A percentile compares a stretch with the other conserved stretches of the same genome.
phyloP scores from a whole-genome alignment of 2,888 invertebrate genomes.

The Polyommatus icarus region DNA sequence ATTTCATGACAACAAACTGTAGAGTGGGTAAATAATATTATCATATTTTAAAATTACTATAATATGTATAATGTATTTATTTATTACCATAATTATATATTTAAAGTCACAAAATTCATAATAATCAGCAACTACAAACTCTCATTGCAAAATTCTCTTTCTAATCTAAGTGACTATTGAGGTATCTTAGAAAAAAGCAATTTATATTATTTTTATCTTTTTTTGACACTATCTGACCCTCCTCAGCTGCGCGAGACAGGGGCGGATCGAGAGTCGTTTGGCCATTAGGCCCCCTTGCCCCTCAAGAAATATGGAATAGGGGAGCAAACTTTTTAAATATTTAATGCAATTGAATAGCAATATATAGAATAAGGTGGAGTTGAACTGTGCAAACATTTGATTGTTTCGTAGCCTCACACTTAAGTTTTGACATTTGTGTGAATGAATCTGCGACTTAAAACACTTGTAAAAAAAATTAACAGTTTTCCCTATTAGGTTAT shows the following conservation, averaged over 20 bases:
- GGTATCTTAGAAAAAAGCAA: conserved; percentile 60
- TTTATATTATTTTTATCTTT: conserved; percentile 80
- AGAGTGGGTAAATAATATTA: too few relatives aligned
- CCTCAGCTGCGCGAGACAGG: conserved; percentile 67
- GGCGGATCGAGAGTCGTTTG: conserved; percentile 73
- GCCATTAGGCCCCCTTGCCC: conserved; percentile 61
- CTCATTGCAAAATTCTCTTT: too few relatives aligned
- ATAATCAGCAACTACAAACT: too few relatives aligned
- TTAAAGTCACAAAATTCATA: too few relatives aligned
- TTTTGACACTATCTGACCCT: conserved; percentile 78
- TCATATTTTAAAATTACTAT: too few relatives aligned
- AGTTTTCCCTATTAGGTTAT: too few relatives aligned
- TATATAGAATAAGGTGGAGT: conserved; percentile 17
- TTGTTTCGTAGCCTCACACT: conserved; percentile 26
- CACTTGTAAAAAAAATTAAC: not conserved
- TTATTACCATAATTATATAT: too few relatives aligned
- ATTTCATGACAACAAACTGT: too few relatives aligned
- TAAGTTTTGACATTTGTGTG: not conserved
- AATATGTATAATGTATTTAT: too few relatives aligned
- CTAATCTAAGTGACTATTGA: conserved; percentile 41
- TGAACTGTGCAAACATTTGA: conserved; percentile 35
- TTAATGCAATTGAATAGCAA: conserved; percentile 24
- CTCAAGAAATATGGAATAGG: conserved; percentile 58
- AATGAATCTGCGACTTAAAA: too few relatives aligned
- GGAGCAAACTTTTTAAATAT: conserved; percentile 37